phyloP scores from a whole-genome alignment of 1,140 invertebrate species.

The Trichomalopsis sarcophagae region DNA sequence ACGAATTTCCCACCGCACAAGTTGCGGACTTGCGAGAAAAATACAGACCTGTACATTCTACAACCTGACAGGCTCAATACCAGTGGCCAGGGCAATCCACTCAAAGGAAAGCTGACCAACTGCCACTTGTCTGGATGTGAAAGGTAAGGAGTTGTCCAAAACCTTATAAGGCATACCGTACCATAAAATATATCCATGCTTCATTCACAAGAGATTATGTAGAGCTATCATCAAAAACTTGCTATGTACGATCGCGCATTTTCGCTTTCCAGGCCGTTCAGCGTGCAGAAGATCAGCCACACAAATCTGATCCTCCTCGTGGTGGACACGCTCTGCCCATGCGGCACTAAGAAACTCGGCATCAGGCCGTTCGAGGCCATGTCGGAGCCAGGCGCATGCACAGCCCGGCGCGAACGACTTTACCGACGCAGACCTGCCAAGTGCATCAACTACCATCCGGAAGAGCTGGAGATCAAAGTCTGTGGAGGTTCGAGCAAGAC shows the following conservation, averaged over 20 bases:
- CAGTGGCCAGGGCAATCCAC: slow-evolving; percentile 83
- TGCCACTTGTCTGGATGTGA: slow-evolving; percentile 93
- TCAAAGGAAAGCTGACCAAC: slow-evolving; percentile 93
- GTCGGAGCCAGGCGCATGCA: slow-evolving; percentile 72
- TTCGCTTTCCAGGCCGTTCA: slow-evolving; percentile 83
- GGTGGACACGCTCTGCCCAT: slow-evolving; percentile 92
- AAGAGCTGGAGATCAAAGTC: slow-evolving; percentile 85
- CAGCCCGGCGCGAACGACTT: slow-evolving; percentile 77
- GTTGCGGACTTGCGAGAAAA: slow-evolving; percentile 87
- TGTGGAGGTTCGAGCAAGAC: slow-evolving; percentile 70
- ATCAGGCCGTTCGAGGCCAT: slow-evolving; percentile 84
- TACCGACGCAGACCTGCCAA: slow-evolving; percentile 83
- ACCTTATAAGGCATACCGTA: too few species aligned
- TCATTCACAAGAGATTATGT: too few species aligned
- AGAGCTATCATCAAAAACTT: too few species aligned
- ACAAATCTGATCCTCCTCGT: slow-evolving; percentile 93
- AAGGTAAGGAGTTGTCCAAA: slow-evolving; percentile 76
- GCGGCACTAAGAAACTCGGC: slow-evolving; percentile 88
- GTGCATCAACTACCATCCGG: slow-evolving; percentile 92
- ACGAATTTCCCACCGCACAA: slow-evolving; percentile 67
- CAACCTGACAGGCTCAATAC: slow-evolving; percentile 87
- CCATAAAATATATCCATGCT: too few species aligned
- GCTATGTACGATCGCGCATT: slow-evolving; percentile 5
- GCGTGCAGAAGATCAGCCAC: slow-evolving; percentile 93
- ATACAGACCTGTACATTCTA: slow-evolving; percentile 89